A percentile compares a stretch with the other conserved stretches of the same genome.
Conservation (phyloP, 1,140 invertebrate genomes). For the Lamellibrachia luymesi region DNA sequence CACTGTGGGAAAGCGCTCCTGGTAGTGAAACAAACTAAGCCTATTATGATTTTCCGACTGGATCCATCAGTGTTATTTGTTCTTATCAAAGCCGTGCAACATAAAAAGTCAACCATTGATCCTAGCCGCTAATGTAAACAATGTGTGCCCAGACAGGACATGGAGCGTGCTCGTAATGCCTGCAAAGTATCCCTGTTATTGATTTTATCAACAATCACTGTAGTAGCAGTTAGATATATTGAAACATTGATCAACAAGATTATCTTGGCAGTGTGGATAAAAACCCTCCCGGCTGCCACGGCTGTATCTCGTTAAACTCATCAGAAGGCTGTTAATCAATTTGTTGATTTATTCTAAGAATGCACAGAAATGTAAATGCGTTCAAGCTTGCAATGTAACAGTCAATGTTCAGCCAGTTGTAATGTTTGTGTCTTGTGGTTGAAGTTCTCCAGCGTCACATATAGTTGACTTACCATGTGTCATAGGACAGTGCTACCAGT, state of each 20-base stretch:
- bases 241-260: background rate
- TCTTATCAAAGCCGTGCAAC: background rate
- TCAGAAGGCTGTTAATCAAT: background rate
- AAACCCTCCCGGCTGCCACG: background rate
- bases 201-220: background rate
- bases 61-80: background rate
- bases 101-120: background rate
- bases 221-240: background rate
- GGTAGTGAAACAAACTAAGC: background rate
- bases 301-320: background rate
- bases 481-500: background rate
- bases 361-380: background rate
- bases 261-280: background rate
- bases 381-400: background rate
- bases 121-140: background rate
- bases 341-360: slow-evolving; percentile 1
- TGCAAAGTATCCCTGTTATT: background rate
- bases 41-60: background rate
- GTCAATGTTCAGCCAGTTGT: background rate
- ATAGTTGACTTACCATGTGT: background rate
- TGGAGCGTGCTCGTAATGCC: background rate
- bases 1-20: background rate
- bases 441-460: background rate
- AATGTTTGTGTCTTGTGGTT: background rate
- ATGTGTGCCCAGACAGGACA: background rate